Percentiles rank a stretch among this genome's conserved stretches.
Conservation (phyloP, 2,888 invertebrate genomes). For the Ophion ventricosus region DNA sequence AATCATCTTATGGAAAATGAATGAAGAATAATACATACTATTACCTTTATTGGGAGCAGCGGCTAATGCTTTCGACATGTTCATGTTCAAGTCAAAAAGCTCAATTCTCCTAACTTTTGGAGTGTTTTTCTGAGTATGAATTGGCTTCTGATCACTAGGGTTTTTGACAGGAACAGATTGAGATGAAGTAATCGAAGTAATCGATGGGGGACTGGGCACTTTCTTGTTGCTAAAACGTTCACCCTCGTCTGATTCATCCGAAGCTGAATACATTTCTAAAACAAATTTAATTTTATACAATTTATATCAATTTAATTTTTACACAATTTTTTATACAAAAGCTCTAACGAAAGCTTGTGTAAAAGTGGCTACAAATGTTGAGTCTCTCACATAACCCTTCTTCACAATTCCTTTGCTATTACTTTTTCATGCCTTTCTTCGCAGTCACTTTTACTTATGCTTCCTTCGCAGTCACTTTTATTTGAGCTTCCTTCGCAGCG, state of each 20-base stretch:
- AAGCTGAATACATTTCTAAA: no score
- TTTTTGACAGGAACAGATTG: background rate
- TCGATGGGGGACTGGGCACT: background rate
- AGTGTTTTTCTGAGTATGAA: background rate
- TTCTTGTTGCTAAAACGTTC: conserved; percentile 1
- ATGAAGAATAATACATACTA: conserved; percentile 5
- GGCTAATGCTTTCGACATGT: background rate
- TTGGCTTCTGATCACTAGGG: background rate
- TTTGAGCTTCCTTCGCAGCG: no score
- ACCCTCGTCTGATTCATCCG: background rate
- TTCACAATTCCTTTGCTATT: no score
- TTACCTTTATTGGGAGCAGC: background rate
- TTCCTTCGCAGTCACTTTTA: no score
- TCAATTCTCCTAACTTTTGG: conserved; percentile 3
- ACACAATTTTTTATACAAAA: background rate
- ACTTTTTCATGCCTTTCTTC: no score
- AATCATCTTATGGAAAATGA: background rate
- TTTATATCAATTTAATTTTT: background rate
- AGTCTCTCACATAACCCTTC: background rate
- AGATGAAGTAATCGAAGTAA: background rate
- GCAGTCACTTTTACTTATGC: no score
- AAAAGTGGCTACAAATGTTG: background rate
- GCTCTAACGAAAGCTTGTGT: background rate
- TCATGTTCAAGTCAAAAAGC: conserved; percentile 1
- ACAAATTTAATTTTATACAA: conserved; percentile 5